Evolutionary conservation across 2,797 vertebrate species (phyloP).

Genomic region (Coccyzus lansbergi): DNA sequence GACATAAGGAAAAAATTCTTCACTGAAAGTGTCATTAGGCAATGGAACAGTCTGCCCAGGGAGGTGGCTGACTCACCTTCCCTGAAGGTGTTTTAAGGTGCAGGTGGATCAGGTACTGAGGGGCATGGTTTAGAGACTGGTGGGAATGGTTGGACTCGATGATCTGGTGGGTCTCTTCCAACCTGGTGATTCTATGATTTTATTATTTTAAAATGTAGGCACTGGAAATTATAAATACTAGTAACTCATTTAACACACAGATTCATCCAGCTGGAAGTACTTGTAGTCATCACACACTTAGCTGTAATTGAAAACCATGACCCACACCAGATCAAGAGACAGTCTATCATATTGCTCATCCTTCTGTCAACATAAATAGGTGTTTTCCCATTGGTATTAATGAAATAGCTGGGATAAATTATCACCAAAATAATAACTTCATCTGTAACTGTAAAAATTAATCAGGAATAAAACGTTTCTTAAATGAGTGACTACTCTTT

Average conservation of each 20-base stretch:
- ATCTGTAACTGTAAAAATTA: not conserved
- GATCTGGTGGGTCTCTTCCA: too few species aligned
- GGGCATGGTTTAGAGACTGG: too few species aligned
- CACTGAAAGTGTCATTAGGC: too few species aligned
- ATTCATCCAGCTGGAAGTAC: not conserved
- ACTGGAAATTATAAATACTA: slow-evolving; percentile 25
- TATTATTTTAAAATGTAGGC: slow-evolving; percentile 4
- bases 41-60: too few species aligned
- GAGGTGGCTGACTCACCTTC: too few species aligned
- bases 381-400: not conserved
- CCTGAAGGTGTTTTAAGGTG: too few species aligned
- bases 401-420: not conserved
- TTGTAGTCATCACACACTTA: not conserved
- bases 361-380: not conserved
- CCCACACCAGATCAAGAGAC: not conserved
- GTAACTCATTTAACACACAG: not conserved
- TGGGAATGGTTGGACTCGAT: too few species aligned
- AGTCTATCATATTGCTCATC: not conserved
- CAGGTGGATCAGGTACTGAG: too few species aligned
- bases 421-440: not conserved
- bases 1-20: too few species aligned
- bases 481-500: not conserved
- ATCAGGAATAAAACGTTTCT: not conserved
- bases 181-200: too few species aligned
- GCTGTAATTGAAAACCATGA: not conserved